These are phyloP conservation scores for Eucera pruinosa DNA, from an alignment of 2,888 invertebrate species.

Conservation along the genomic window DNA sequence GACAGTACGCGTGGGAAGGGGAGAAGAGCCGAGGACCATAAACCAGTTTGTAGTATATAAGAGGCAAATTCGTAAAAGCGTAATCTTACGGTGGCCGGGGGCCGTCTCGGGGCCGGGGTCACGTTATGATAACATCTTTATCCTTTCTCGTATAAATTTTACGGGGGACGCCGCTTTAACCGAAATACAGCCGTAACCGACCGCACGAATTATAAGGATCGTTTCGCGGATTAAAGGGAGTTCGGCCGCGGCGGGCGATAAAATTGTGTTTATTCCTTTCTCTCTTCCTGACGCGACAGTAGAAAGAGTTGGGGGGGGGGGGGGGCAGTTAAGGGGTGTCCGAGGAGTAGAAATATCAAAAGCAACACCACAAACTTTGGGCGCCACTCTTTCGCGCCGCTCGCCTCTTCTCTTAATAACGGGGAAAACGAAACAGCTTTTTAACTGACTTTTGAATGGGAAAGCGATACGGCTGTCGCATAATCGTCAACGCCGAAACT, in stretches of 20 bases:
- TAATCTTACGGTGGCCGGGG: constrained; percentile 76
- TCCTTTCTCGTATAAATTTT: constrained; percentile 81
- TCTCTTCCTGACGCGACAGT: constrained; percentile 20
- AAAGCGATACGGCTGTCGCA: constrained; percentile 30
- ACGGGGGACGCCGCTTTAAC: constrained; percentile 76
- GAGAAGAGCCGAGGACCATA: constrained; percentile 42
- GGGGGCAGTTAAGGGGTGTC: constrained; percentile 10
- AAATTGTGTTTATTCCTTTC: constrained; percentile 64
- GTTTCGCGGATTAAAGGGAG: constrained; percentile 74
- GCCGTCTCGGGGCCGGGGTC: constrained; percentile 58
- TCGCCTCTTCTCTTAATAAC: constrained; percentile 49
- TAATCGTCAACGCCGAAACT: constrained; percentile 6
- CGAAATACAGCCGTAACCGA: constrained; percentile 78
- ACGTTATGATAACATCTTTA: constrained; percentile 81
- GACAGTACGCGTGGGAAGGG: background rate
- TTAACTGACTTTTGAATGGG: constrained; percentile 55
- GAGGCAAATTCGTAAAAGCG: constrained; percentile 79
- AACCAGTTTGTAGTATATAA: constrained; percentile 73
- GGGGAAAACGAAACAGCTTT: constrained; percentile 54
- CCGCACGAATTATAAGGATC: constrained; percentile 77
- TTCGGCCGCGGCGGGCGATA: constrained; percentile 57
- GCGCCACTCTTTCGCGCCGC: constrained; percentile 30
- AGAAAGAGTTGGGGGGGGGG: too few species aligned
- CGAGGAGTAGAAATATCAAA: constrained; percentile 42
- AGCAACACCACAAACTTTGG: constrained; percentile 4